Conservation (phyloP, 1,140 invertebrate species). For the Heliconius melpomene region DNA sequence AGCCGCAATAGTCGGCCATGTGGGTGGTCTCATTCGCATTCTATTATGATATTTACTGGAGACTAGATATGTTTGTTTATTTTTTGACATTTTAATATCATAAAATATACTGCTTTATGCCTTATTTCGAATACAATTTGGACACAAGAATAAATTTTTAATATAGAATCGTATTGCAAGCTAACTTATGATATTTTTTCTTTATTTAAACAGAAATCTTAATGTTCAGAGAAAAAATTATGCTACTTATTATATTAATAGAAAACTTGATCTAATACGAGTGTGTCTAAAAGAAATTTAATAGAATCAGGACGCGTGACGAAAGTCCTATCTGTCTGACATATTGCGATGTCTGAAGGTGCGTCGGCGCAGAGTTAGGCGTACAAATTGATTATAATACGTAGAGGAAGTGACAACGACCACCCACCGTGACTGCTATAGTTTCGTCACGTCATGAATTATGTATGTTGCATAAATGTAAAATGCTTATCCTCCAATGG, state of each 20-base stretch:
- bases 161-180: background rate
- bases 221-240: background rate
- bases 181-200: background rate
- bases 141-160: background rate
- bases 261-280: background rate
- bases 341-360: constrained; percentile 47
- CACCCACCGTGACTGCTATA: constrained; percentile 59
- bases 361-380: constrained; percentile 52
- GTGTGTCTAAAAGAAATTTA: constrained; percentile 29
- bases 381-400: constrained; percentile 74
- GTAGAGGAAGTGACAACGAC: constrained; percentile 62
- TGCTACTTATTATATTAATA: background rate
- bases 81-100: constrained; percentile 4
- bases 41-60: constrained; percentile 40
- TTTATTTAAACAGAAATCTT: background rate
- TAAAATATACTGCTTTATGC: background rate
- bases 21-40: constrained; percentile 63
- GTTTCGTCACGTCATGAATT: constrained; percentile 33
- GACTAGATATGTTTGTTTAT: constrained; percentile 20
- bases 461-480: constrained; percentile 15
- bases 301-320: constrained; percentile 60
- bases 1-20: constrained; percentile 47
- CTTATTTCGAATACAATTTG: background rate
- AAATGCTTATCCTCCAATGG: background rate
- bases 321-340: constrained; percentile 57